phyloP scores from a whole-genome alignment of 1,140 invertebrate genomes.

The Parapsyche elsis region DNA sequence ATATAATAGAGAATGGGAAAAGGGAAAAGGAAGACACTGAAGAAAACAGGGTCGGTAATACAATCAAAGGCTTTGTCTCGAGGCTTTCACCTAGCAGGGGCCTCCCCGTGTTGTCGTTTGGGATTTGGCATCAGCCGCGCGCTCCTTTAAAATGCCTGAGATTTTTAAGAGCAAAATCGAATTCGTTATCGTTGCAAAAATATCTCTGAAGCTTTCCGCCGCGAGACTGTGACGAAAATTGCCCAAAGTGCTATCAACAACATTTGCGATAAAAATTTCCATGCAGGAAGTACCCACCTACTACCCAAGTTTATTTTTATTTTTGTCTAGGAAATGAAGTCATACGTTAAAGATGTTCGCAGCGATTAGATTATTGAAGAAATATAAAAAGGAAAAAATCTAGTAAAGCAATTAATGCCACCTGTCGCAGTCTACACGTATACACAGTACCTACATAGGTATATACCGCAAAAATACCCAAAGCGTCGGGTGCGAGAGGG shows the following conservation, averaged over 20 bases:
- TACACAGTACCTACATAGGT: too few species aligned
- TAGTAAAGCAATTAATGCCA: conserved; percentile 9
- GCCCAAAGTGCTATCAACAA: conserved; percentile 1
- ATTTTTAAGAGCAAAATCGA: conserved; percentile 55
- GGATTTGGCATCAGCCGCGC: conserved; percentile 53
- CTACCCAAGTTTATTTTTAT: too few species aligned
- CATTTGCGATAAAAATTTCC: background rate
- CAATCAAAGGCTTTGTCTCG: conserved; percentile 55
- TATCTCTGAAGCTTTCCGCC: conserved; percentile 16
- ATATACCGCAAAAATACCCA: background rate
- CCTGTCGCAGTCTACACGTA: conserved; percentile 14
- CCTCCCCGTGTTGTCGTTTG: conserved; percentile 53
- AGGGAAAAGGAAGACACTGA: background rate
- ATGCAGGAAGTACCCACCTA: too few species aligned
- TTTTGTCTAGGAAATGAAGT: background rate
- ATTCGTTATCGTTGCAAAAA: conserved; percentile 50
- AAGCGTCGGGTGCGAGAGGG: background rate
- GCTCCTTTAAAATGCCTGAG: conserved; percentile 41
- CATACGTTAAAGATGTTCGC: background rate
- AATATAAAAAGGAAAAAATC: conserved; percentile 2
- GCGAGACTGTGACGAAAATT: conserved; percentile 17
- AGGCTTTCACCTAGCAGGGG: conserved; percentile 40
- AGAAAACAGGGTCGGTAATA: conserved; percentile 47
- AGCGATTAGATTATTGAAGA: background rate
- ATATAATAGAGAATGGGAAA: conserved; percentile 32